phyloP scores from a whole-genome alignment of 1,140 invertebrate species.

The Leptinotarsa defecta region DNA sequence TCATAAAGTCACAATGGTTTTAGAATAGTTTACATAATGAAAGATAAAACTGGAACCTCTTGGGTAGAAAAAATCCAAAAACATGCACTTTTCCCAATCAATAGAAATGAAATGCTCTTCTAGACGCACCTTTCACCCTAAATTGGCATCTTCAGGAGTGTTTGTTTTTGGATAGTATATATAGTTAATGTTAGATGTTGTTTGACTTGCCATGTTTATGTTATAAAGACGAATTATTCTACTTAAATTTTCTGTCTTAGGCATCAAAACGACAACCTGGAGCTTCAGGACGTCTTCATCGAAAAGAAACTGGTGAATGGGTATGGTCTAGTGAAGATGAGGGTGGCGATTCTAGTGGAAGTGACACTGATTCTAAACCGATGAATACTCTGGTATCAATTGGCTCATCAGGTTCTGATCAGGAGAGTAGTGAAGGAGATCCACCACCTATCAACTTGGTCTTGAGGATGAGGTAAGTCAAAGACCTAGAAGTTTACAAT shows the following conservation, averaged over 20 bases:
- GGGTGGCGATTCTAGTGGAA: conserved; percentile 68
- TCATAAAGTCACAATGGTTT: too few species aligned
- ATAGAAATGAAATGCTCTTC: too few species aligned
- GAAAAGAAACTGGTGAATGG: conserved; percentile 96
- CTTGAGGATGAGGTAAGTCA: conserved; percentile 72
- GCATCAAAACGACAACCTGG: conserved; percentile 85
- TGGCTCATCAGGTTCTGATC: conserved; percentile 83
- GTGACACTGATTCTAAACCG: conserved; percentile 60
- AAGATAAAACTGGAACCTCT: too few species aligned
- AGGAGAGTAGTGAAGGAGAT: conserved; percentile 60
- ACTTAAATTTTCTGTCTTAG: conserved; percentile 50
- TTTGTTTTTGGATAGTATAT: too few species aligned
- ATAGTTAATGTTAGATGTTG: too few species aligned
- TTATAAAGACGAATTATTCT: too few species aligned
- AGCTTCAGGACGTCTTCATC: conserved; percentile 86
- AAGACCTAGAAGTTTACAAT: not conserved
- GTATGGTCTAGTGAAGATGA: conserved; percentile 94
- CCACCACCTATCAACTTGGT: conserved; percentile 77
- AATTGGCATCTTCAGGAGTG: too few species aligned
- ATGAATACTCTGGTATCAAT: conserved; percentile 69
- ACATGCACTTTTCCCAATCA: too few species aligned
- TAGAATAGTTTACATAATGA: too few species aligned
- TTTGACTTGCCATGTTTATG: too few species aligned
- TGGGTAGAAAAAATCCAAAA: too few species aligned
- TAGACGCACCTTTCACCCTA: too few species aligned